Conservation (phyloP, 2,888 invertebrate species). For the Epicampocera succincta region DNA sequence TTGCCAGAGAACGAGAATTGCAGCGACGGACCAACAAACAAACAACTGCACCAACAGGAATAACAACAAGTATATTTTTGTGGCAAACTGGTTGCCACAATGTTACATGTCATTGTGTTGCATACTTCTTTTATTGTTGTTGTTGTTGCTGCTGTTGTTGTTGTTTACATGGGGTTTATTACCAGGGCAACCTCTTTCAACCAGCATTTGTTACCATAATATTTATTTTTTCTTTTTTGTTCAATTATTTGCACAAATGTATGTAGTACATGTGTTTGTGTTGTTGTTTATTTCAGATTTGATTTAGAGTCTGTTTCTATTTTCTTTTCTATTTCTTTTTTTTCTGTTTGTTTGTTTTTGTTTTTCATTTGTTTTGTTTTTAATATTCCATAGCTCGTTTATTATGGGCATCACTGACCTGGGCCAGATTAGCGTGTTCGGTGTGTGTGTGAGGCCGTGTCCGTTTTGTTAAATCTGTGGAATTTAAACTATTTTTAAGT, state of each 20-base stretch:
- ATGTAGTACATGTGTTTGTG: conserved; percentile 40
- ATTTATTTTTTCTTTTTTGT: conserved; percentile 39
- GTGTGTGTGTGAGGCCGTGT: conserved; percentile 4
- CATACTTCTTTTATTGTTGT: conserved; percentile 17
- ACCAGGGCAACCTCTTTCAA: conserved; percentile 58
- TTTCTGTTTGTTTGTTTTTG: not conserved
- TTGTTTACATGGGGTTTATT: conserved; percentile 61
- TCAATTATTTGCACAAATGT: conserved; percentile 35
- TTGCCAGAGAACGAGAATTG: conserved; percentile 30
- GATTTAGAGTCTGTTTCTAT: conserved; percentile 39
- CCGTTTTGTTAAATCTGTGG: conserved; percentile 58
- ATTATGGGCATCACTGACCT: conserved; percentile 66
- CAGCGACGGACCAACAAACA: conserved; percentile 43
- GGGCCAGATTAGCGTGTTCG: conserved; percentile 60
- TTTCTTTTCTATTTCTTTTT: conserved; percentile 22
- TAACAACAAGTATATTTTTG: conserved; percentile 61
- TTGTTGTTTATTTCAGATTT: conserved; percentile 57
- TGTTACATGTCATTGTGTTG: conserved; percentile 63
- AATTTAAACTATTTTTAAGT: conserved; percentile 58
- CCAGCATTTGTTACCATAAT: conserved; percentile 65
- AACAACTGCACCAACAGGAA: conserved; percentile 52
- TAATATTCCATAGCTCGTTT: conserved; percentile 57
- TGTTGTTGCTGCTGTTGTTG: conserved; percentile 3
- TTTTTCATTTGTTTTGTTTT: conserved; percentile 45
- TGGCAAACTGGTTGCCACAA: conserved; percentile 62